phyloP scores from a whole-genome alignment of 2,113 vertebrate species.

The Plestiodon gilberti region DNA sequence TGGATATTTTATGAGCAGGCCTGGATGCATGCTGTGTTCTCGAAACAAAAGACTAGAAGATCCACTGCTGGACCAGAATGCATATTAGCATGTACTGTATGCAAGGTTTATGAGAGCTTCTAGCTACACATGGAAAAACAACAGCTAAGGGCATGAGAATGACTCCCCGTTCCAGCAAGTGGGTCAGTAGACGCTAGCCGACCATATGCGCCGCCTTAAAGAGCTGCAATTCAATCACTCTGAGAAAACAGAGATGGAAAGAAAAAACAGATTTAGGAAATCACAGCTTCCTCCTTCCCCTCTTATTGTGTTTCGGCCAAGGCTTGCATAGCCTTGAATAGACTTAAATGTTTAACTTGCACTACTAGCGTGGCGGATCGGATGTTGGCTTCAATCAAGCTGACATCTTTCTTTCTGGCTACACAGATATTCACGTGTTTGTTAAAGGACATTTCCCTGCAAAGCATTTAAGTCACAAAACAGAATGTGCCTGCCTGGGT shows the following conservation, averaged over 20 bases:
- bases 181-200: constrained; percentile 36
- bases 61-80: constrained; percentile 53
- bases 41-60: constrained; percentile 68
- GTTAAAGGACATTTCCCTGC: constrained; percentile 25
- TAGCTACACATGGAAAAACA: constrained; percentile 54
- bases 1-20: constrained; percentile 75
- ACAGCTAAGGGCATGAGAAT: constrained; percentile 53
- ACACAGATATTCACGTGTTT: not conserved
- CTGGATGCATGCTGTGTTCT: constrained; percentile 61
- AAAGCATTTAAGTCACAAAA: constrained; percentile 16
- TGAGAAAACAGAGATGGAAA: constrained; percentile 36
- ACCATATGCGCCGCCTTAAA: constrained; percentile 10
- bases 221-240: constrained; percentile 52
- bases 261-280: constrained; percentile 53
- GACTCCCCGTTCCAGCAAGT: constrained; percentile 40
- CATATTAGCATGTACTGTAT: constrained; percentile 56
- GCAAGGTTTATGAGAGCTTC: constrained; percentile 56
- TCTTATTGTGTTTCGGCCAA: constrained; percentile 51
- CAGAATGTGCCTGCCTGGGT: not conserved
- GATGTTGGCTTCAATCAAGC: constrained; percentile 24
- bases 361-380: constrained; percentile 11
- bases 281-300: constrained; percentile 35
- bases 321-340: constrained; percentile 39
- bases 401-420: not conserved
- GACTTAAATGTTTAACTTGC: constrained; percentile 41